A percentile compares a stretch with the other conserved stretches of the same genome.
phyloP scores from a whole-genome alignment of 2,888 invertebrate species.

The Coecobrya sp. region DNA sequence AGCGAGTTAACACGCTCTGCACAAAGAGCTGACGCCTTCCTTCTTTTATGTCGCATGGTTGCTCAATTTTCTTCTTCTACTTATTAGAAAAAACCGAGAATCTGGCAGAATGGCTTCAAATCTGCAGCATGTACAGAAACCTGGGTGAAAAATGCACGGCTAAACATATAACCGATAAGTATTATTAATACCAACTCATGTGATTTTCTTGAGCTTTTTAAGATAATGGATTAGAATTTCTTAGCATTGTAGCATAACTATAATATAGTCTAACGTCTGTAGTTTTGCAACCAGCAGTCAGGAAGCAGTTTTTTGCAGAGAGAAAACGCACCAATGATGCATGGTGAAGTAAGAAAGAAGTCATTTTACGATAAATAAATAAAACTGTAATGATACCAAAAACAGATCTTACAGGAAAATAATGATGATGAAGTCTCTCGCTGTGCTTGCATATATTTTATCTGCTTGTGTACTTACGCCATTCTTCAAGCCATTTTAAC shows the following conservation, averaged over 20 bases:
- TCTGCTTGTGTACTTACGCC: neutral
- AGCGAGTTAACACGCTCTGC: conserved; percentile 57
- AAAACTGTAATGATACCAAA: conserved; percentile 55
- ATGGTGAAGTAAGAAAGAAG: conserved; percentile 29
- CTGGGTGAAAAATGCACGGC: neutral
- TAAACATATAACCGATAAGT: neutral
- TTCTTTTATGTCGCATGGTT: conserved; percentile 69
- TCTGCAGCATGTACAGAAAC: neutral
- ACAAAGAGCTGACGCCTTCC: conserved; percentile 60
- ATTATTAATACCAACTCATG: neutral
- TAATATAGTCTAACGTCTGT: too few species aligned
- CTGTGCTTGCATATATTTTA: neutral
- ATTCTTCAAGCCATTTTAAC: conserved; percentile 16
- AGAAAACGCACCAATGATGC: conserved; percentile 51
- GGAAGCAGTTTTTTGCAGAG: conserved; percentile 26
- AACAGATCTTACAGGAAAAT: conserved; percentile 45
- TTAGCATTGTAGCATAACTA: too few species aligned
- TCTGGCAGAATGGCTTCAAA: conserved; percentile 12
- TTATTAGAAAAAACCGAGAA: conserved; percentile 38
- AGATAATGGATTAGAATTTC: neutral
- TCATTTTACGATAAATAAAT: conserved; percentile 59
- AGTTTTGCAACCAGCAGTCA: neutral
- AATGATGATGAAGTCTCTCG: conserved; percentile 33
- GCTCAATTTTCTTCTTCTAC: conserved; percentile 57
- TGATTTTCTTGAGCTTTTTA: neutral